phyloP scores from a whole-genome alignment of 2,797 vertebrate genomes.

The Poeciliopsis gracilis region DNA sequence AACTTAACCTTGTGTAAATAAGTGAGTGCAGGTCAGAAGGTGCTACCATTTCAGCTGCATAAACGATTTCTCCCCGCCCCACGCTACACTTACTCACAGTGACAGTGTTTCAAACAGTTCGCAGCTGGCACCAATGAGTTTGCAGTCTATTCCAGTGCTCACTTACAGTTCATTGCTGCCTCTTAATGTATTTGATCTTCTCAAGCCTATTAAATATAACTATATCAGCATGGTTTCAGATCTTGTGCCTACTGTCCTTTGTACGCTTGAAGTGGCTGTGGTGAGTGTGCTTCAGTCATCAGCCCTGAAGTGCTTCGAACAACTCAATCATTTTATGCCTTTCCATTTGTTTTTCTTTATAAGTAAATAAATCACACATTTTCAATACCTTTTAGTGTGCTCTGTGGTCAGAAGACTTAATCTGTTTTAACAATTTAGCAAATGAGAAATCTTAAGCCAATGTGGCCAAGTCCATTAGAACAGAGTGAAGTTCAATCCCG shows the following conservation, averaged over 20 bases:
- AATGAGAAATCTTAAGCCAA: not conserved
- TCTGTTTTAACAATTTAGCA: constrained; percentile 5
- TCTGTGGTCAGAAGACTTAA: constrained; percentile 14
- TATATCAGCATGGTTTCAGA: constrained; percentile 15
- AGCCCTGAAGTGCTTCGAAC: not conserved
- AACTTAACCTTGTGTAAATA: constrained; percentile 38
- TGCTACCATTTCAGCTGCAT: constrained; percentile 35
- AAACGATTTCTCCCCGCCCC: constrained; percentile 40
- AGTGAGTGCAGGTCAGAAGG: constrained; percentile 42
- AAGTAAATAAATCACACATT: constrained; percentile 9
- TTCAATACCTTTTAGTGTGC: constrained; percentile 5
- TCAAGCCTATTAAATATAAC: constrained; percentile 25
- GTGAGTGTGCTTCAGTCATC: not conserved
- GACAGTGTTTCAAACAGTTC: constrained; percentile 37
- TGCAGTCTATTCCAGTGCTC: constrained; percentile 14
- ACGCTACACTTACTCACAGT: constrained; percentile 44
- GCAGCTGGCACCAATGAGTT: constrained; percentile 6
- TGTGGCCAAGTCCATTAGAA: not conserved
- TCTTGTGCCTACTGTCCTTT: not conserved
- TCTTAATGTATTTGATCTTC: constrained; percentile 23
- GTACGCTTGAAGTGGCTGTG: not conserved
- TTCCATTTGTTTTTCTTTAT: not conserved
- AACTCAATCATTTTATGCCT: constrained; percentile 11
- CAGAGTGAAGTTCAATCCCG: not conserved
- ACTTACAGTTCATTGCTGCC: constrained; percentile 24